phyloP scores from a whole-genome alignment of 2,888 invertebrate species.

The Lepidocyrtinus sp. region DNA sequence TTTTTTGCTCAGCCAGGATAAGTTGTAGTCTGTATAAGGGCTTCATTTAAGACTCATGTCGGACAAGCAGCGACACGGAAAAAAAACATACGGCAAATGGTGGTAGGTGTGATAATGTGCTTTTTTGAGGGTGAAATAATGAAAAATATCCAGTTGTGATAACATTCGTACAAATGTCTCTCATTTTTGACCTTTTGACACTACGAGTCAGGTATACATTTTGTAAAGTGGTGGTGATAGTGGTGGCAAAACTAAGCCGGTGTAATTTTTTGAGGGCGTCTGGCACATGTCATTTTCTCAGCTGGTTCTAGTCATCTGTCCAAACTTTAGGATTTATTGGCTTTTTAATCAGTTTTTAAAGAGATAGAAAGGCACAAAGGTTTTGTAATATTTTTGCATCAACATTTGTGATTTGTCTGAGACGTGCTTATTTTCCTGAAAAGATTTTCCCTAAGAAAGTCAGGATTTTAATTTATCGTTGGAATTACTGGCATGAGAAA shows the following conservation, averaged over 20 bases:
- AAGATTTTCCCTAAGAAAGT: no score
- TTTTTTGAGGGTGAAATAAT: slow-evolving; percentile 42
- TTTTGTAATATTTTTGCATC: slow-evolving; percentile 33
- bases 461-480: no score
- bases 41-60: background rate
- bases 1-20: background rate
- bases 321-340: slow-evolving; percentile 54
- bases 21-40: background rate
- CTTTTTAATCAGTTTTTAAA: slow-evolving; percentile 55
- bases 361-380: slow-evolving; percentile 20
- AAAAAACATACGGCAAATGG: slow-evolving; percentile 3
- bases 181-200: slow-evolving; percentile 61
- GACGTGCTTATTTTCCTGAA: no score
- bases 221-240: slow-evolving; percentile 11
- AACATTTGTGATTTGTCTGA: background rate
- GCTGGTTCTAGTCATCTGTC: slow-evolving; percentile 58
- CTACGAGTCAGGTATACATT: slow-evolving; percentile 29
- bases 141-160: slow-evolving; percentile 55
- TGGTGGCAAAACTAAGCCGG: slow-evolving; percentile 35
- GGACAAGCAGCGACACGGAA: background rate
- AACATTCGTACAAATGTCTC: slow-evolving; percentile 55
- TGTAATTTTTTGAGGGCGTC: slow-evolving; percentile 56
- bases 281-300: slow-evolving; percentile 60
- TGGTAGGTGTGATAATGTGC: slow-evolving; percentile 56
- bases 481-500: no score